Conservation (phyloP, 2,888 invertebrate genomes). For the Cerceris rybyensis region DNA sequence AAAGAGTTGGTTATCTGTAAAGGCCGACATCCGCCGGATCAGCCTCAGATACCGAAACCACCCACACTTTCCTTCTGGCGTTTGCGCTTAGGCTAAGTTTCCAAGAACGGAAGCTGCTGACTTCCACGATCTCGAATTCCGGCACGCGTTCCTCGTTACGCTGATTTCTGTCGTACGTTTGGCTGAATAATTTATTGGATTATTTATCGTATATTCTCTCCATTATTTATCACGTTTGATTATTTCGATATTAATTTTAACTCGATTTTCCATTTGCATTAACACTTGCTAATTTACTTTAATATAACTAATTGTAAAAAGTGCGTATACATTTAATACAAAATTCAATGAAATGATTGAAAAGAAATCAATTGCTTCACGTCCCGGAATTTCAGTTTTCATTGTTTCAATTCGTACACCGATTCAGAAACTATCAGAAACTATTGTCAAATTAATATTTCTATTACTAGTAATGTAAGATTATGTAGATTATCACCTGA, state of each 20-base stretch:
- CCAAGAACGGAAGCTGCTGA: slow-evolving; percentile 58
- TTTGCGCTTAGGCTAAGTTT: slow-evolving; percentile 62
- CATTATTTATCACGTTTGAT: not conserved
- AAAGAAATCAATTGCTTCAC: not conserved
- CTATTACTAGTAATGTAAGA: no score
- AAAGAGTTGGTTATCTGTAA: slow-evolving; percentile 79
- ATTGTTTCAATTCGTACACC: no score
- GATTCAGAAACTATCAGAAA: no score
- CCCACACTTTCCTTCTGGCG: slow-evolving; percentile 80
- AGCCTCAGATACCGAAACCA: slow-evolving; percentile 78
- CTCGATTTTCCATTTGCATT: no score
- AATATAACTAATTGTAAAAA: no score
- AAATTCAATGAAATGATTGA: not conserved
- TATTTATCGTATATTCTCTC: no score
- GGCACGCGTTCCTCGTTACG: not conserved
- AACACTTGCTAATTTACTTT: no score
- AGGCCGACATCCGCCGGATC: slow-evolving; percentile 81
- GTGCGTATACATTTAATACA: not conserved
- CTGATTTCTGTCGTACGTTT: not conserved
- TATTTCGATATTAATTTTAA: no score
- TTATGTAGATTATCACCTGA: no score
- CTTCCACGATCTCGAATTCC: slow-evolving; percentile 54
- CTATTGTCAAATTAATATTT: no score
- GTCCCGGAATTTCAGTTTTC: no score
- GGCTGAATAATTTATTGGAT: not conserved